These are phyloP conservation scores for Sacculina carcini DNA, from an alignment of 2,888 invertebrate species.

Conservation along the genomic window DNA sequence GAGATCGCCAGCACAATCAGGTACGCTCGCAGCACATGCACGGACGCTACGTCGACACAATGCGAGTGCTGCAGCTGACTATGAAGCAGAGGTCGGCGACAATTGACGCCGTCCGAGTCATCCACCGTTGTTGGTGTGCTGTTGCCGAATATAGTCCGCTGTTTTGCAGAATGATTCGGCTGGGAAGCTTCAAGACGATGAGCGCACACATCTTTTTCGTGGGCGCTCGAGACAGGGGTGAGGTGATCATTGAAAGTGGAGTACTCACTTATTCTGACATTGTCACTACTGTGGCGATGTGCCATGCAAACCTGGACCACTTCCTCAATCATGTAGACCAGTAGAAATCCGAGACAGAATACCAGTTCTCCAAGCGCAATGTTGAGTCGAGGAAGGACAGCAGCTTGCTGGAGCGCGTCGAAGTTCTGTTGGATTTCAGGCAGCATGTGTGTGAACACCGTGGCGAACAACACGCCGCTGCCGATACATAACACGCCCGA, in stretches of 20 bases:
- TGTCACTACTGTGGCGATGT: conserved; percentile 6
- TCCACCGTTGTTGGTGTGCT: too few relatives aligned
- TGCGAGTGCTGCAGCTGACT: too few relatives aligned
- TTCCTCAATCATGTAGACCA: conserved; percentile 29
- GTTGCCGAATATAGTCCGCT: too few relatives aligned
- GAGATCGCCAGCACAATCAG: conserved; percentile 57
- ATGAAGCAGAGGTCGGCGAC: too few relatives aligned
- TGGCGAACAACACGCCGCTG: conserved; percentile 54
- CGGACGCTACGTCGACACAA: conserved; percentile 7
- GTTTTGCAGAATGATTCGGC: too few relatives aligned
- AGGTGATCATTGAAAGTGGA: too few relatives aligned
- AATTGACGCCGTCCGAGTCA: too few relatives aligned
- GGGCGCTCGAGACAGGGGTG: too few relatives aligned
- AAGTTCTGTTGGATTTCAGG: conserved; percentile 49
- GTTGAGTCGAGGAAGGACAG: conserved; percentile 17
- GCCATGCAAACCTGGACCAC: conserved; percentile 8
- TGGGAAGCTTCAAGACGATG: too few relatives aligned
- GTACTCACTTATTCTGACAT: too few relatives aligned
- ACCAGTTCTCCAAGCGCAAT: conserved; percentile 26
- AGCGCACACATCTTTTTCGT: too few relatives aligned
- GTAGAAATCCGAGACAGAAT: conserved; percentile 27
- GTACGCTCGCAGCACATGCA: conserved; percentile 30
- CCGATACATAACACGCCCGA: conserved; percentile 48
- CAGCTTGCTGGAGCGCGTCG: conserved; percentile 14
- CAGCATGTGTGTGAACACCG: conserved; percentile 51